Percentiles rank a stretch among this genome's conserved stretches.
These are phyloP conservation scores for Xestia c-nigrum DNA, from an alignment of 2,888 invertebrate species.

Conservation along the genomic window DNA sequence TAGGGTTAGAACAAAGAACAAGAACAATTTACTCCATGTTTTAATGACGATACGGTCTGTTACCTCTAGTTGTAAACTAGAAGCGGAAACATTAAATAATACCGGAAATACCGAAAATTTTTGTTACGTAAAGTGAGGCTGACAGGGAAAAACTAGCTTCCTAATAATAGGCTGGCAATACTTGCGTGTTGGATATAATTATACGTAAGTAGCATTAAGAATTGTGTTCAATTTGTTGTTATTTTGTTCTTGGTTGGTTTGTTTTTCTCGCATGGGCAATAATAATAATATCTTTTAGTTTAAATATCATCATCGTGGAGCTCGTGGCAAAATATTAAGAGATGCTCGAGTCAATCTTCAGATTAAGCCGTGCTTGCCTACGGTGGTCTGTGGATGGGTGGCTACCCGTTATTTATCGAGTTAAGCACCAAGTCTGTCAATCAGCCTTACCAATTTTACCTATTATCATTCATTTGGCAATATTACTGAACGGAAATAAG, in stretches of 20 bases:
- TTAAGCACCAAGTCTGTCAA: too few relatives aligned
- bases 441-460: too few relatives aligned
- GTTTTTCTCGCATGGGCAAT: neutral
- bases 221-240: neutral
- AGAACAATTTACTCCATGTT: slow-evolving; percentile 2
- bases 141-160: slow-evolving; percentile 18
- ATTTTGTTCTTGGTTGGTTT: neutral
- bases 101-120: slow-evolving; percentile 28
- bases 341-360: neutral
- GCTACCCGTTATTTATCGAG: too few relatives aligned
- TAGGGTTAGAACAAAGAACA: neutral
- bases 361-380: too few relatives aligned
- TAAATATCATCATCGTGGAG: neutral
- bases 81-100: slow-evolving; percentile 36
- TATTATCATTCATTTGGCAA: too few relatives aligned
- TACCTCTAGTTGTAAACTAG: slow-evolving; percentile 29
- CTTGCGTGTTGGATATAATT: slow-evolving; percentile 29
- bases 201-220: neutral
- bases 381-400: too few relatives aligned
- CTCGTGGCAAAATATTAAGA: neutral
- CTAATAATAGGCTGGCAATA: slow-evolving; percentile 2
- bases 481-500: too few relatives aligned
- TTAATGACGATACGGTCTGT: slow-evolving; percentile 35
- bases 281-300: neutral
- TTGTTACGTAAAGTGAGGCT: slow-evolving; percentile 15